Conservation (phyloP, 2,888 invertebrate species). For the Pycnomerus fuliginosus region DNA sequence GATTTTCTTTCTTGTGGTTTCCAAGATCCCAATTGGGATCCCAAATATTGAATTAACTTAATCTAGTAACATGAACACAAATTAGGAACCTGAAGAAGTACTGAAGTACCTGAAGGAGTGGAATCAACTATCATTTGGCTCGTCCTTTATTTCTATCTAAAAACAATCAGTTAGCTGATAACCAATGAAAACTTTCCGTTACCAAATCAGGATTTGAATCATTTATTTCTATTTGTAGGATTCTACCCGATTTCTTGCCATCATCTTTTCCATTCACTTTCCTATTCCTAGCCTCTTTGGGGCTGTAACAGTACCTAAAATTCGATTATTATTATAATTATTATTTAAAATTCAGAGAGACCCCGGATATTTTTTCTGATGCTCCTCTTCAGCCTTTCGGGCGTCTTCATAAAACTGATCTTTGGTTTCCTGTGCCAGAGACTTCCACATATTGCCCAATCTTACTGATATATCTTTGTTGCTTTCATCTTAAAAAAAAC, state of each 20-base stretch:
- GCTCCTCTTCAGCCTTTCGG: constrained; percentile 50
- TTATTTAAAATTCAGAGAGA: constrained; percentile 3
- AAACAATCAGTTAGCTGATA: too few species aligned
- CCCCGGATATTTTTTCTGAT: constrained; percentile 49
- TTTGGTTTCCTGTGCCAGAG: constrained; percentile 48
- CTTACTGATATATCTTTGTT: constrained; percentile 56
- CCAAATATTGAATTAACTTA: too few species aligned
- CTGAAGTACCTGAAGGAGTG: too few species aligned
- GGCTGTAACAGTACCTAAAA: constrained; percentile 13
- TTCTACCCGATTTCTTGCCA: background rate
- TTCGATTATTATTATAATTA: too few species aligned
- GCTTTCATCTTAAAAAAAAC: constrained; percentile 45
- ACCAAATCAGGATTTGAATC: too few species aligned
- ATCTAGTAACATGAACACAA: too few species aligned
- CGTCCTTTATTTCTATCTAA: constrained; percentile 11
- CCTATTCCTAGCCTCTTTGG: constrained; percentile 10
- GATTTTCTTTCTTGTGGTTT: too few species aligned
- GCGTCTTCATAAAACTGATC: constrained; percentile 51
- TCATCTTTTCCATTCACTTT: constrained; percentile 5
- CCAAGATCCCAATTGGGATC: too few species aligned
- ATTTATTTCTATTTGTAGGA: constrained; percentile 1
- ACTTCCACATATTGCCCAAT: constrained; percentile 56
- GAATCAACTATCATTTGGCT: too few species aligned
- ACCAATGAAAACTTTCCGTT: too few species aligned
- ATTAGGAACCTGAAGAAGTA: too few species aligned